A percentile compares a stretch with the other conserved stretches of the same genome.
phyloP scores from a whole-genome alignment of 1,140 invertebrate species.

The Carcinoscorpius rotundicauda region DNA sequence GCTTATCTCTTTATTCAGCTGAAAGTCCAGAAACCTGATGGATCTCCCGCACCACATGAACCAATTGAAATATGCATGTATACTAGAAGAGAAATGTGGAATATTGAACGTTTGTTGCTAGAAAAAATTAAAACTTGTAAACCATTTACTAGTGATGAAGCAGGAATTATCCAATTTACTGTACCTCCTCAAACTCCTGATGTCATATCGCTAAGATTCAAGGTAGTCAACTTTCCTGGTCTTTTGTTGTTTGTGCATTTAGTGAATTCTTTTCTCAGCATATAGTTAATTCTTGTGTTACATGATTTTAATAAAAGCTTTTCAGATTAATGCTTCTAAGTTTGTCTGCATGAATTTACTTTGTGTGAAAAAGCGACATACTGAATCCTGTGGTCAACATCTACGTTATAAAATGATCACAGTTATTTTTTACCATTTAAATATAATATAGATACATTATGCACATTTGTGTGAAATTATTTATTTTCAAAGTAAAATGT shows the following conservation, averaged over 20 bases:
- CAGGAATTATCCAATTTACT: constrained; percentile 25
- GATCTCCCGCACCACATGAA: constrained; percentile 28
- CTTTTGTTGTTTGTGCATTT: neutral
- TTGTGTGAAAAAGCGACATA: no score
- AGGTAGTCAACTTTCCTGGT: constrained; percentile 15
- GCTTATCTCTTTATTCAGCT: constrained; percentile 27
- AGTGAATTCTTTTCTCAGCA: neutral
- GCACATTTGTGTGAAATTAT: no score
- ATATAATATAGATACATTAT: no score
- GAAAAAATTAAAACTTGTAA: constrained; percentile 17
- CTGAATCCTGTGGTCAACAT: no score
- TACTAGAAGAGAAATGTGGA: constrained; percentile 1
- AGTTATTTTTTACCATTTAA: no score
- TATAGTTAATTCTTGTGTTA: neutral
- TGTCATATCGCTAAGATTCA: constrained; percentile 9
- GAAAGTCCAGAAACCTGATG: constrained; percentile 29
- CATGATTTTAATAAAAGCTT: no score
- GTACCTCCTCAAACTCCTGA: constrained; percentile 18
- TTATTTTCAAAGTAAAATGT: no score
- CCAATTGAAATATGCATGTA: constrained; percentile 25
- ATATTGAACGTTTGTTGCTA: constrained; percentile 16
- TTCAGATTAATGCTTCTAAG: no score
- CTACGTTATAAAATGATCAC: no score
- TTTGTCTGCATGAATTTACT: no score
- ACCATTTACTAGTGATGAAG: constrained; percentile 28